Percentiles rank a stretch among this genome's conserved stretches.
phyloP scores from a whole-genome alignment of 2,888 invertebrate species.

The Trachelus tabidus region DNA sequence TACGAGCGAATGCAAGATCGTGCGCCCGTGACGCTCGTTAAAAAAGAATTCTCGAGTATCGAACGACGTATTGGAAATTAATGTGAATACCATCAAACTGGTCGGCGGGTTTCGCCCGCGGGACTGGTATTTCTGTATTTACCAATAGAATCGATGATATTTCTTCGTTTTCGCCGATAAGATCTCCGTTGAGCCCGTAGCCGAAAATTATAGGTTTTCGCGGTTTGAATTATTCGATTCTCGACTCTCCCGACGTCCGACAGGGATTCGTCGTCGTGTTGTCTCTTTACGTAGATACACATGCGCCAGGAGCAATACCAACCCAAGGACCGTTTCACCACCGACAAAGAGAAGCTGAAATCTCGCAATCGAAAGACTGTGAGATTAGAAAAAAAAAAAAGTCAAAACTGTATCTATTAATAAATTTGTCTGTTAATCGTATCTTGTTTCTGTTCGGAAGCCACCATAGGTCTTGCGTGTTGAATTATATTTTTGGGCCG shows the following conservation, averaged over 20 bases:
- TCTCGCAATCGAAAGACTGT: neutral
- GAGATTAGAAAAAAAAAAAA: neutral
- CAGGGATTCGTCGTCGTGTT: too few relatives aligned
- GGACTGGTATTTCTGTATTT: conserved; percentile 53
- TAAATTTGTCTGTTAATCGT: neutral
- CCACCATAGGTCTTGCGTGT: neutral
- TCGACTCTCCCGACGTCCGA: conserved; percentile 15
- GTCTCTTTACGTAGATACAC: neutral
- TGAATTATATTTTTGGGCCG: neutral
- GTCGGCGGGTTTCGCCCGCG: conserved; percentile 45
- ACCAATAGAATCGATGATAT: conserved; percentile 56
- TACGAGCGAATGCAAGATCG: too few relatives aligned
- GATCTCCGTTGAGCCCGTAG: conserved; percentile 46
- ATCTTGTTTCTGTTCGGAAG: neutral
- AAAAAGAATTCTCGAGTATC: conserved; percentile 15
- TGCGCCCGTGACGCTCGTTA: neutral
- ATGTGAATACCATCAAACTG: conserved; percentile 53
- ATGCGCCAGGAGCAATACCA: neutral
- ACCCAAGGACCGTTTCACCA: neutral
- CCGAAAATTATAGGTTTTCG: conserved; percentile 63
- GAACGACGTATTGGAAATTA: conserved; percentile 51
- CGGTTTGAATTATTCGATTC: conserved; percentile 61
- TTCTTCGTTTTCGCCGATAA: conserved; percentile 50
- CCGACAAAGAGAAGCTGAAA: neutral
- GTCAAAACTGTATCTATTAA: neutral